Conservation (phyloP, 1,140 invertebrate genomes). For the Drosophila novamexicana region DNA sequence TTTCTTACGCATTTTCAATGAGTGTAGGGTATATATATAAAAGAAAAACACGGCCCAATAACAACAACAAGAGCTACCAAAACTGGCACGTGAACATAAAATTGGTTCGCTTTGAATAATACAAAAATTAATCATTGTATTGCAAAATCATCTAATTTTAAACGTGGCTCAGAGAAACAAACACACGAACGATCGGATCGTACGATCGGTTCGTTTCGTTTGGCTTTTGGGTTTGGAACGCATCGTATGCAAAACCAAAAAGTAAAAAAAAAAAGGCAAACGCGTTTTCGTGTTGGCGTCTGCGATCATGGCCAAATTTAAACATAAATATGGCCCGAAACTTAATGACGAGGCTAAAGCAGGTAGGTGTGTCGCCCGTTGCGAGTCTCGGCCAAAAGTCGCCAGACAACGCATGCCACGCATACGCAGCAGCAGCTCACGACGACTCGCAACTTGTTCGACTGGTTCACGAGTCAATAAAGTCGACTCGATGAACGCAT, state of each 20-base stretch:
- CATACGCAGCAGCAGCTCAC: constrained; percentile 45
- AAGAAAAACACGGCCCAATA: too few relatives aligned
- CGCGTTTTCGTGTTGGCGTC: constrained; percentile 40
- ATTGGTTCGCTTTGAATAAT: background rate
- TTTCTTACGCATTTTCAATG: too few relatives aligned
- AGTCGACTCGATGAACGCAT: constrained; percentile 58
- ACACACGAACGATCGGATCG: background rate
- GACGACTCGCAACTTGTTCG: constrained; percentile 47
- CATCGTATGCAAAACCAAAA: constrained; percentile 19
- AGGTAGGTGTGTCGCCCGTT: constrained; percentile 59
- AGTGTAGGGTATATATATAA: too few relatives aligned
- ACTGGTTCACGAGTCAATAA: constrained; percentile 55
- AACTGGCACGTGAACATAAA: constrained; percentile 26
- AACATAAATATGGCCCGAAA: constrained; percentile 28
- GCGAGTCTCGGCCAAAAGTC: constrained; percentile 62
- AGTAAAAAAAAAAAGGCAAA: constrained; percentile 15
- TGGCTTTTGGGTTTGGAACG: background rate
- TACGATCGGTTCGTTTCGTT: constrained; percentile 2
- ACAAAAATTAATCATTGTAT: constrained; percentile 72
- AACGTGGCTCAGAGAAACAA: constrained; percentile 34
- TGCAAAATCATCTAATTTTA: constrained; percentile 73
- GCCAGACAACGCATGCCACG: constrained; percentile 57
- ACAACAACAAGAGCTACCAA: constrained; percentile 13
- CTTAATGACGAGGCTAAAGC: constrained; percentile 36
- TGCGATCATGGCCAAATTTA: constrained; percentile 79